Conservation (phyloP, 1,140 invertebrate genomes). For the Eupeodes corollae region DNA sequence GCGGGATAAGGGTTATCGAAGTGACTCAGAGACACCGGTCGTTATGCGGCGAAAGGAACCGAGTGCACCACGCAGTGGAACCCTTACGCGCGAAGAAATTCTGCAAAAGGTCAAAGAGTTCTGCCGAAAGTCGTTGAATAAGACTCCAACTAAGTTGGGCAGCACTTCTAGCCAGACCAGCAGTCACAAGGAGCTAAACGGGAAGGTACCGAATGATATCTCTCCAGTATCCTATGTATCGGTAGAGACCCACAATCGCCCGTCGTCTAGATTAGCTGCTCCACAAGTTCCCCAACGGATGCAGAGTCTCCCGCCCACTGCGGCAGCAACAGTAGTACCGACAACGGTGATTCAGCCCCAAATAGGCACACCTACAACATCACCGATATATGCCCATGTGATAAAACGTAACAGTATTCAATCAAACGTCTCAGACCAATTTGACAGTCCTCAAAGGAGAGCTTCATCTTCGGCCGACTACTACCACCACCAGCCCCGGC, state of each 20-base stretch:
- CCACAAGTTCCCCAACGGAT: constrained; percentile 27
- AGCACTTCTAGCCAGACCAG: constrained; percentile 16
- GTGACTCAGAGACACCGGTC: constrained; percentile 23
- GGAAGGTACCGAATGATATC: constrained; percentile 14
- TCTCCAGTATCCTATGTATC: constrained; percentile 34
- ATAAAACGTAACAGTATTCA: constrained; percentile 27
- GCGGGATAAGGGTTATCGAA: constrained; percentile 15
- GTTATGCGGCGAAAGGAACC: constrained; percentile 16
- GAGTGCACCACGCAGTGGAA: constrained; percentile 7
- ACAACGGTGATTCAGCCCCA: not conserved
- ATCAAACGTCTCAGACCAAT: constrained; percentile 26
- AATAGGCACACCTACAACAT: constrained; percentile 5
- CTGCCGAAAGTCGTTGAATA: constrained; percentile 30
- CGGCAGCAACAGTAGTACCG: no score
- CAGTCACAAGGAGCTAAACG: constrained; percentile 13
- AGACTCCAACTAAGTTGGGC: constrained; percentile 11
- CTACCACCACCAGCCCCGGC: not conserved
- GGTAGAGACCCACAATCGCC: constrained; percentile 17
- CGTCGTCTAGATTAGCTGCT: constrained; percentile 11
- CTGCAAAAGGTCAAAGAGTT: constrained; percentile 35
- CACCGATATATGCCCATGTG: constrained; percentile 31
- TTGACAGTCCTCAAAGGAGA: constrained; percentile 16
- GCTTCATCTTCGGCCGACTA: constrained; percentile 1
- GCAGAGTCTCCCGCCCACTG: constrained; percentile 23
- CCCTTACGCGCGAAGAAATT: constrained; percentile 32